Conservation (phyloP, 2,113 vertebrate genomes). For the Rhodinocichla rosea region DNA sequence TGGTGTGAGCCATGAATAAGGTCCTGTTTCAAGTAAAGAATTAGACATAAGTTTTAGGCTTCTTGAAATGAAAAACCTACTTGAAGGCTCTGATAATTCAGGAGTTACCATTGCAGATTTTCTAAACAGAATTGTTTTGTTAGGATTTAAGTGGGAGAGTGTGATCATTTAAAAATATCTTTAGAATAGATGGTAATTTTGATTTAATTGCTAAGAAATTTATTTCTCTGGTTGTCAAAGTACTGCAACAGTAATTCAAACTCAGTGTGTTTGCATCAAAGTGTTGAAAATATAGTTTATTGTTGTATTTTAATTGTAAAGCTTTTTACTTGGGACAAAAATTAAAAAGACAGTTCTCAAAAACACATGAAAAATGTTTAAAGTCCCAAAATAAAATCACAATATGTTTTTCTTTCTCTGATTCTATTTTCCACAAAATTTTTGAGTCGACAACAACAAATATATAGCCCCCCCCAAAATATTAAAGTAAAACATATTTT, state of each 20-base stretch:
- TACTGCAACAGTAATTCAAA: neutral
- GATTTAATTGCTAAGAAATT: neutral
- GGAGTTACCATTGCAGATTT: neutral
- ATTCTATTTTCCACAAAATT: neutral
- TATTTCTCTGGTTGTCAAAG: neutral
- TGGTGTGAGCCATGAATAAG: neutral
- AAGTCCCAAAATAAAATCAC: neutral
- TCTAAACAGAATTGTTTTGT: neutral
- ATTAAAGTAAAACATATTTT: neutral
- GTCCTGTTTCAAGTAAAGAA: neutral
- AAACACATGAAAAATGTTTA: neutral
- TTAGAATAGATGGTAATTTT: neutral
- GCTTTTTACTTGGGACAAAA: neutral
- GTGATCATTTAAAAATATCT: neutral
- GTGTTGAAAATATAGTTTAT: neutral
- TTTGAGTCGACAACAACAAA: neutral
- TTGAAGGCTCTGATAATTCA: neutral
- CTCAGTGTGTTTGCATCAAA: neutral
- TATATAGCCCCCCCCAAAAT: rapidly evolving
- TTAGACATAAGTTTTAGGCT: neutral
- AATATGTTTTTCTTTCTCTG: neutral
- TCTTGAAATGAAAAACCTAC: neutral
- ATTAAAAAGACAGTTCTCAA: neutral
- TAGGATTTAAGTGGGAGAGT: neutral
- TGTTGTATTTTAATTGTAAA: neutral